These are phyloP conservation scores for Mola mola DNA, from an alignment of 2,113 vertebrate genomes.

Conservation along the genomic window DNA sequence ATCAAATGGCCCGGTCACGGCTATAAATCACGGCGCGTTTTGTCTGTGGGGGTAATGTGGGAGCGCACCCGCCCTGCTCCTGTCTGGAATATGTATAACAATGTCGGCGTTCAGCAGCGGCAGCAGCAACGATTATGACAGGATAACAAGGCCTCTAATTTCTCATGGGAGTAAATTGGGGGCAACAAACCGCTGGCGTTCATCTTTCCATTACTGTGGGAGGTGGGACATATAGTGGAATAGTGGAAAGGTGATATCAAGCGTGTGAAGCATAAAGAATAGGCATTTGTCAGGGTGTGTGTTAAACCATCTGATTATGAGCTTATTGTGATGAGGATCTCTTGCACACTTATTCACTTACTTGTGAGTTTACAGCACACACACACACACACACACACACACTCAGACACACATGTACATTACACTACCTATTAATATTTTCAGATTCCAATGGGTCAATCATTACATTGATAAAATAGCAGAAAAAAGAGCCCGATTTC, in stretches of 20 bases:
- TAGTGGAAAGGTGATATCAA: slow-evolving; percentile 24
- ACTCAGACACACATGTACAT: no score
- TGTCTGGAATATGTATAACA: slow-evolving; percentile 73
- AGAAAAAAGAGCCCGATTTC: no score
- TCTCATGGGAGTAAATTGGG: slow-evolving; percentile 69
- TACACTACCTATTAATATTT: no score
- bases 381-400: no score
- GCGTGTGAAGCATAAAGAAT: slow-evolving; percentile 31
- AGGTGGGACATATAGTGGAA: neutral
- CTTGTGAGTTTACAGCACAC: no score
- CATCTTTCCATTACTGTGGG: slow-evolving; percentile 58
- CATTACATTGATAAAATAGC: no score
- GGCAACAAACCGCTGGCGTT: slow-evolving; percentile 64
- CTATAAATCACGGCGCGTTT: slow-evolving; percentile 79
- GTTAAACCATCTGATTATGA: no score
- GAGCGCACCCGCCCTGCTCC: slow-evolving; percentile 66
- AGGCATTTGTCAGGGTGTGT: no score
- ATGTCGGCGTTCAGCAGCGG: slow-evolving; percentile 44
- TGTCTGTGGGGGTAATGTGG: slow-evolving; percentile 79
- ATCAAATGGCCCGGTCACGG: slow-evolving; percentile 75
- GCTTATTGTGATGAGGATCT: no score
- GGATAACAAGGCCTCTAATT: slow-evolving; percentile 72
- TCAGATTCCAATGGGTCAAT: no score
- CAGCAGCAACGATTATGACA: slow-evolving; percentile 67
- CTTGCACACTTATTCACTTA: no score